A percentile compares a stretch with the other conserved stretches of the same genome.
These are phyloP conservation scores for Listronotus oregonensis DNA, from an alignment of 1,140 invertebrate genomes.

Conservation along the genomic window DNA sequence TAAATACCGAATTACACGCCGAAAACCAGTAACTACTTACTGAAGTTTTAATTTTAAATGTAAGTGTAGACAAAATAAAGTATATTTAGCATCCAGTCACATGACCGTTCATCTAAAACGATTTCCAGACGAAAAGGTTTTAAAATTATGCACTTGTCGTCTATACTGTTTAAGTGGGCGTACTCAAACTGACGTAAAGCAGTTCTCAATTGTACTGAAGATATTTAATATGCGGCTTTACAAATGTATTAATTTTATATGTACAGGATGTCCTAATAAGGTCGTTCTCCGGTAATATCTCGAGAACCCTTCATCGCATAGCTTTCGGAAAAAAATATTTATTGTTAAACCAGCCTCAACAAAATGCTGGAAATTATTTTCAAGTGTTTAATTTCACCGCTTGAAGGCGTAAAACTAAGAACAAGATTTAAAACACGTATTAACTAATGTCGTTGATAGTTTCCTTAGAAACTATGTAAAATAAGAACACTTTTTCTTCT, in stretches of 20 bases:
- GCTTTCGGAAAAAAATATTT: too few species aligned
- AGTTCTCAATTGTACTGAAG: background rate
- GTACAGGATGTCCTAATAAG: too few species aligned
- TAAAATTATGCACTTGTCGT: constrained; percentile 19
- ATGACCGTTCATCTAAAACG: constrained; percentile 16
- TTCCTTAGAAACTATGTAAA: too few species aligned
- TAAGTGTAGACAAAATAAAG: background rate
- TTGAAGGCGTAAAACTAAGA: too few species aligned
- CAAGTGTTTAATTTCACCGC: too few species aligned
- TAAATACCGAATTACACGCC: background rate
- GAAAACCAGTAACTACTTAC: background rate
- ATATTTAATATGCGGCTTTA: background rate
- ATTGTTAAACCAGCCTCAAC: too few species aligned
- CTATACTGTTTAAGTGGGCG: constrained; percentile 9
- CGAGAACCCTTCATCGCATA: too few species aligned
- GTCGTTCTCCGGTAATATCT: too few species aligned
- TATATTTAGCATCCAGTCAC: constrained; percentile 29
- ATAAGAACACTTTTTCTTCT: too few species aligned
- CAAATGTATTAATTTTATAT: background rate
- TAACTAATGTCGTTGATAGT: too few species aligned
- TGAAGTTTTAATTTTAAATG: background rate
- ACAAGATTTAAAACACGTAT: too few species aligned
- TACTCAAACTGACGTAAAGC: constrained; percentile 8
- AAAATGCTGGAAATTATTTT: too few species aligned
- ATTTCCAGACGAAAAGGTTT: constrained; percentile 11